These are phyloP conservation scores for Agriopis aurantiaria DNA, from an alignment of 2,888 invertebrate species.

Conservation along the genomic window DNA sequence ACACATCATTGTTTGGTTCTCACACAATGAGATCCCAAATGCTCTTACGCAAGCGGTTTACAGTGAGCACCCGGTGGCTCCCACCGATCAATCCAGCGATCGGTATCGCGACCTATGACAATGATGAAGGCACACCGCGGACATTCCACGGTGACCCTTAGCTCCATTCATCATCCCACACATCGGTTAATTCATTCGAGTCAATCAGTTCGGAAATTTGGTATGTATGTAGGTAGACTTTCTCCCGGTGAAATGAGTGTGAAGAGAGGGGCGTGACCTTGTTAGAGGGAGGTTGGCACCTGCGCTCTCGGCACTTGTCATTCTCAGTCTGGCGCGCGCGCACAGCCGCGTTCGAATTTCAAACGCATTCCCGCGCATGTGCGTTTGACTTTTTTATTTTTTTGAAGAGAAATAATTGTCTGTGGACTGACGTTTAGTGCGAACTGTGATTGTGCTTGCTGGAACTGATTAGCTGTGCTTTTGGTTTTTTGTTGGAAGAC, in stretches of 20 bases:
- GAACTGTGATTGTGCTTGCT: slow-evolving; percentile 72
- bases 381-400: slow-evolving; percentile 53
- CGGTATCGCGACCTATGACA: slow-evolving; percentile 42
- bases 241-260: slow-evolving; percentile 81
- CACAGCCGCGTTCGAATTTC: slow-evolving; percentile 71
- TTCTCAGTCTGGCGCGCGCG: slow-evolving; percentile 76
- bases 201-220: slow-evolving; percentile 84
- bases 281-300: slow-evolving; percentile 85
- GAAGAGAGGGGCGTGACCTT: slow-evolving; percentile 81
- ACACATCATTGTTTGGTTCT: not conserved
- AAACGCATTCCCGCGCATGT: slow-evolving; percentile 70
- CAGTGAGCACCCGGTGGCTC: not conserved
- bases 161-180: slow-evolving; percentile 67
- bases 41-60: slow-evolving; percentile 12
- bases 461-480: slow-evolving; percentile 59
- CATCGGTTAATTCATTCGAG: slow-evolving; percentile 64
- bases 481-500: slow-evolving; percentile 52
- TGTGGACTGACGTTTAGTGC: slow-evolving; percentile 66
- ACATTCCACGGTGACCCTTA: slow-evolving; percentile 57
- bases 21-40: slow-evolving; percentile 1
- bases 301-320: slow-evolving; percentile 81
- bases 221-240: slow-evolving; percentile 86
- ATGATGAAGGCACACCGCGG: slow-evolving; percentile 36
- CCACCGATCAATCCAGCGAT: slow-evolving; percentile 15
- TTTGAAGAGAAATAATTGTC: slow-evolving; percentile 46